Conservation (phyloP, 1,140 invertebrate species). For the Pachypsylla venusta region DNA sequence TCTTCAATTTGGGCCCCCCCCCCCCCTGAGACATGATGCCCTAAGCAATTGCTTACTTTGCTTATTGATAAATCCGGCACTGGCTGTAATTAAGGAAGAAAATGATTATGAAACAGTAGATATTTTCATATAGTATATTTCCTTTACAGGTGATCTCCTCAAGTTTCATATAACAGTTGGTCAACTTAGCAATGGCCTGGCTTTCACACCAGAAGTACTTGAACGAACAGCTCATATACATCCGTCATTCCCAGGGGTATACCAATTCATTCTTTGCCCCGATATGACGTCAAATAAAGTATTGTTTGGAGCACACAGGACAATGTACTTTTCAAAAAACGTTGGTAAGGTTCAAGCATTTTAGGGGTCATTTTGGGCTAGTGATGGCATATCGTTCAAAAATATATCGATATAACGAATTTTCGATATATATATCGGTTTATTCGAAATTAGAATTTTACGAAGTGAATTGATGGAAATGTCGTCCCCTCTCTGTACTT, state of each 20-base stretch:
- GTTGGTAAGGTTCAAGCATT: too few species aligned
- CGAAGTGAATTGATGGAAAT: too few species aligned
- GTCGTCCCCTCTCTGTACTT: too few species aligned
- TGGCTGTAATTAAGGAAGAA: too few species aligned
- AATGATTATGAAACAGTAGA: background rate
- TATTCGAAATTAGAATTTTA: too few species aligned
- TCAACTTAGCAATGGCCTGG: background rate
- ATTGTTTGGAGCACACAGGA: constrained; percentile 15
- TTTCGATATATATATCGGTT: too few species aligned
- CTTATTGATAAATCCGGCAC: too few species aligned
- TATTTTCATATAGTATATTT: background rate
- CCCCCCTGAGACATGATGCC: background rate
- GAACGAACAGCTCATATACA: background rate
- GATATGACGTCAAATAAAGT: constrained; percentile 6
- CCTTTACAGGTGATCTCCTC: background rate
- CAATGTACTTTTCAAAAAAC: constrained; percentile 18
- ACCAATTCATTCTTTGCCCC: background rate
- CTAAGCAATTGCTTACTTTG: background rate
- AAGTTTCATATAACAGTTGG: background rate
- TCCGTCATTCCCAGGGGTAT: background rate
- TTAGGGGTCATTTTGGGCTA: too few species aligned
- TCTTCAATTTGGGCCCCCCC: background rate
- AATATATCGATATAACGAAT: too few species aligned
- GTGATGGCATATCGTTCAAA: too few species aligned
- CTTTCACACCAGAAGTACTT: background rate